phyloP scores from a whole-genome alignment of 2,113 vertebrate genomes.

The Hypocryptadius cinnamomeus region DNA sequence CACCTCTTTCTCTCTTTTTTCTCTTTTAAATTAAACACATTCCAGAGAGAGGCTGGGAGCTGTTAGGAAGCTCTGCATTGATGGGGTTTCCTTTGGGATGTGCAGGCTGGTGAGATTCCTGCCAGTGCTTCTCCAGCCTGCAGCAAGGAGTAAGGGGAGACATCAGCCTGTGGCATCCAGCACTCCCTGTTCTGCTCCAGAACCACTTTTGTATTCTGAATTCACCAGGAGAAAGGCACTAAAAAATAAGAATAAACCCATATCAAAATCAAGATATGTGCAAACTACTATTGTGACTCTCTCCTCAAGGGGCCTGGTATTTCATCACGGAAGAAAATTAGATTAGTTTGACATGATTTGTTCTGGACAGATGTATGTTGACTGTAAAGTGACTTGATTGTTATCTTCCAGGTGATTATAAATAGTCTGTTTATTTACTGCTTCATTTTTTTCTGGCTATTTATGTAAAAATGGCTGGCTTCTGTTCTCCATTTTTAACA shows the following conservation, averaged over 20 bases:
- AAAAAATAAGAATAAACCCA: not conserved
- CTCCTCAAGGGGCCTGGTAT: not conserved
- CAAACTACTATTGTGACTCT: not conserved
- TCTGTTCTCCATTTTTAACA: not conserved
- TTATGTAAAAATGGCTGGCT: not conserved
- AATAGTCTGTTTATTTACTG: not conserved
- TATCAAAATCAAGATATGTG: not conserved
- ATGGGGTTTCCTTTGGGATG: conserved; percentile 7
- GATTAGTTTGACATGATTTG: not conserved
- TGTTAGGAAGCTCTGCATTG: not conserved
- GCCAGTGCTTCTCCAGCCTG: not conserved
- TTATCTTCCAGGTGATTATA: conserved; percentile 12
- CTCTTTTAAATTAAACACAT: conserved; percentile 60
- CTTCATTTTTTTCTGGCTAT: not conserved
- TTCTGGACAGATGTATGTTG: not conserved
- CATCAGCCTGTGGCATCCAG: not conserved
- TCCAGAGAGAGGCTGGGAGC: conserved; percentile 33
- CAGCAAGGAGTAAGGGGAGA: not conserved
- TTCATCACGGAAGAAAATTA: not conserved
- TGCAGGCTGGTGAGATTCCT: not conserved
- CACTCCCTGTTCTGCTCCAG: not conserved
- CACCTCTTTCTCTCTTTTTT: conserved; percentile 2
- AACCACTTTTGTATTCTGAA: not conserved
- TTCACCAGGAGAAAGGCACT: not conserved
- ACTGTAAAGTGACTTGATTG: not conserved